Base-by-base conservation (phyloP, 2,888 invertebrate species). In the Bedellia somnulentella region DNA sequence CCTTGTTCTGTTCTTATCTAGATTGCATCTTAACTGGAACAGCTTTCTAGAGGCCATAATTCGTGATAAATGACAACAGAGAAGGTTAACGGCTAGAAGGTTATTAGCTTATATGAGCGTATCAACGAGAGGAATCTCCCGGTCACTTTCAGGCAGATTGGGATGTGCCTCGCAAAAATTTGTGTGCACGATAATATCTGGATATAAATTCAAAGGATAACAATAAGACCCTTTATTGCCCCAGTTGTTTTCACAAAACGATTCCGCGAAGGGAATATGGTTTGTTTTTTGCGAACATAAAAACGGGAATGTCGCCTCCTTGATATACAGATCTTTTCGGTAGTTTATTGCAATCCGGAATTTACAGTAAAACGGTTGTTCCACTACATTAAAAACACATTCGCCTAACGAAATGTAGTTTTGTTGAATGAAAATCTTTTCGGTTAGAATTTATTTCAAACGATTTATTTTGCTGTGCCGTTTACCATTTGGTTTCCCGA, bases 131-230 rank as follows among this genome's bases (percentile, higher is more conserved):
- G 49, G 49, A 49, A 52, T 49, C 47, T 48, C 37, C 34, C 43
- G 63, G 64, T 62, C 62, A 64, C 54, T 64, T 61, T 57, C 50
- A 49, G 52, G 52, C 49, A 51, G 57, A 61, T 59, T 62, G 52
- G 43, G 58, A 52, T 54, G 59, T 57, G 60, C 60, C 59, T 56
- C 53, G 57, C 55, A 53, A 57, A 59, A 66, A 68, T 70, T 68
- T 68, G 68, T 67, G 62, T 52, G 52, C 44, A 57, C 63, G 66
- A 70, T 70, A 67, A 68, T 67, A 71, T 68, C 67, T 59, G 66
- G 64, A 64, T 66, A 70, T 73, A 71, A 73, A 71, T 71, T 68
- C 68, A 67, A 63, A 68, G 71, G 70, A 70, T 70, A 70, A 70
- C 68, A 67, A 66, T 71, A 70, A 70, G 63, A 62, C 60, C 67